A percentile compares a stretch with the other conserved stretches of the same genome.
These are phyloP conservation scores for Caenorhabditis remanei DNA, from an alignment of 1,140 invertebrate species.

Conservation along the genomic window DNA sequence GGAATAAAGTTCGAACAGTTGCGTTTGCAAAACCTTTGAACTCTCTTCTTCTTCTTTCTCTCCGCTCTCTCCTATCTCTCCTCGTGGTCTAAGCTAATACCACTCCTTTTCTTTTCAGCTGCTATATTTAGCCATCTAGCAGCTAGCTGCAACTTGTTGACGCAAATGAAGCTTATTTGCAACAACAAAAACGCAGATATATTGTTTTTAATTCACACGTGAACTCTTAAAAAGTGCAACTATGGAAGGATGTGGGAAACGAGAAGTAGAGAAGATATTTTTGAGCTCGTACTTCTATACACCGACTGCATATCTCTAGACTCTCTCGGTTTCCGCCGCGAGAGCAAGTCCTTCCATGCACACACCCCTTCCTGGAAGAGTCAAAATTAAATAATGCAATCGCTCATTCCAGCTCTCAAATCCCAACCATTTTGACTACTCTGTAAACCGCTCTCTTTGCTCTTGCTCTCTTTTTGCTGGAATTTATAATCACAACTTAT, in stretches of 20 bases:
- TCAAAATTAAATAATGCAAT: constrained; percentile 14
- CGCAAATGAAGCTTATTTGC: constrained; percentile 38
- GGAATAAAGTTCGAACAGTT: background rate
- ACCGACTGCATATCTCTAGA: background rate
- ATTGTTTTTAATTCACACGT: constrained; percentile 26
- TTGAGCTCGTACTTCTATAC: background rate
- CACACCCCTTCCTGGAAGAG: constrained; percentile 25
- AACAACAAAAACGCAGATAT: background rate
- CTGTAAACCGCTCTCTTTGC: background rate
- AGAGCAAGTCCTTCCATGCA: background rate
- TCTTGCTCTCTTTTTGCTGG: too few species aligned
- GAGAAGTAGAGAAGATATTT: background rate
- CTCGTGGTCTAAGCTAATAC: constrained; percentile 83
- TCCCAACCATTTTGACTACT: background rate
- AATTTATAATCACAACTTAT: background rate
- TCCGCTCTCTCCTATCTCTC: background rate
- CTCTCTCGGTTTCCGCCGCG: background rate
- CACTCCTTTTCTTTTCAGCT: background rate
- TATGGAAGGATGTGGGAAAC: background rate
- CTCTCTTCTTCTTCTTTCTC: background rate
- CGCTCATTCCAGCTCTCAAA: background rate
- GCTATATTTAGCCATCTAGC: constrained; percentile 23
- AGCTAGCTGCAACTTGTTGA: background rate
- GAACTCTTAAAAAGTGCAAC: constrained; percentile 26
- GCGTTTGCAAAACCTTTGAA: background rate